Conservation (phyloP, 2,113 vertebrate genomes). For the Neomonachus schauinslandi region DNA sequence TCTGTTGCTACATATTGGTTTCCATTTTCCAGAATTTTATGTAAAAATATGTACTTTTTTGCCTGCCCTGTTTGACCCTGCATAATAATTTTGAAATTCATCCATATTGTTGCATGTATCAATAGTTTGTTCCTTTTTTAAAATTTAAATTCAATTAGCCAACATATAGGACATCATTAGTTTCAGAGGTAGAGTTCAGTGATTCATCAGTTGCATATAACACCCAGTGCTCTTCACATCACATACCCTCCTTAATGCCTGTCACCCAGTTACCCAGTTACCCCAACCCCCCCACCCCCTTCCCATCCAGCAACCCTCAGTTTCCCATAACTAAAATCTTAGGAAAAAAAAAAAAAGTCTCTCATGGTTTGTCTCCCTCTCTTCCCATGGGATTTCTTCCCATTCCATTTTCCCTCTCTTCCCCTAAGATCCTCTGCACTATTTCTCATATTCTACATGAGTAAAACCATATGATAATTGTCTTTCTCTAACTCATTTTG, state of each 20-base stretch:
- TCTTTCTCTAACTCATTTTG: not conserved
- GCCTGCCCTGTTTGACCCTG: not conserved
- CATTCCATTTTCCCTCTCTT: not conserved
- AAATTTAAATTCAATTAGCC: not conserved
- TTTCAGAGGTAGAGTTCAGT: not conserved
- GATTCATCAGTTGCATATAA: not conserved
- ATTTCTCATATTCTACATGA: not conserved
- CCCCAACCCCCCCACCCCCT: no score
- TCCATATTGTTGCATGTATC: not conserved
- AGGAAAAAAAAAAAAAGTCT: no score
- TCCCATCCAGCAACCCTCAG: not conserved
- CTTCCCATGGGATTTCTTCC: not conserved
- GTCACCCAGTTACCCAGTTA: not conserved
- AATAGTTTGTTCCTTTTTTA: not conserved
- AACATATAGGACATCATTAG: not conserved
- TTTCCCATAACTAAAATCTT: not conserved
- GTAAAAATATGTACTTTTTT: not conserved
- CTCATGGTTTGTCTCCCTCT: not conserved
- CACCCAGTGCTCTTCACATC: not conserved
- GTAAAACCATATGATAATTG: not conserved
- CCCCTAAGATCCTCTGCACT: not conserved
- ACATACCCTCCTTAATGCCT: not conserved
- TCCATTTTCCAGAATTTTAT: conserved; percentile 38
- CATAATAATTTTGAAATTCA: not conserved
- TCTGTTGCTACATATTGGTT: not conserved